Base-by-base conservation (phyloP, 2,888 invertebrate species). In the Amphipoea oculea region DNA sequence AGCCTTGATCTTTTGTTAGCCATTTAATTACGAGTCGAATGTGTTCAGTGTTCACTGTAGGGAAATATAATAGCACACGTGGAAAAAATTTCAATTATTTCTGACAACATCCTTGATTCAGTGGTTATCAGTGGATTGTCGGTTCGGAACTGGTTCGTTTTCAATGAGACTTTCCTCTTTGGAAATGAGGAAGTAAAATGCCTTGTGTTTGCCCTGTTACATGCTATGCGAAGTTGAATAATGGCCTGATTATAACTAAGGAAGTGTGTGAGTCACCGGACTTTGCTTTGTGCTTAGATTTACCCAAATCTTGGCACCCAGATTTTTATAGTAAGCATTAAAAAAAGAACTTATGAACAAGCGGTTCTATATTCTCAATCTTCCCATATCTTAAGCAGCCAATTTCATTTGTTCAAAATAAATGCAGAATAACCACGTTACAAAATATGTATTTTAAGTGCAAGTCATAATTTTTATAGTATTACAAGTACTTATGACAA, bases 1-100 rank as follows among this genome's bases (percentile, higher is more conserved):
- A 94, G 92, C 96, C 96, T 96, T 96, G 96, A 95, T 95, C 95
- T 96, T 95, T 94, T 94, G 94, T 95, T 93, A 91, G 94, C 90
- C 93, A 95, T 95, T 96, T 95, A 95, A 95, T 95, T 95, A 95
- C 92, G 92, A 86, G 90, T 88, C 88, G 91, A 90, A 92, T 85
- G 65, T 84, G 68, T 91, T 92, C 89, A 91, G 89, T 89, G 90
- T 89, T 91, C 90, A 91, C 89, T 88, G 90, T 90, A 90, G 87
- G 86, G 87, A 86, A 86, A 88, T 86, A 83, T 90, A 90, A 89
- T 89, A 89, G 87, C 86, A 89, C 81, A 84, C 82, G 86, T 89
- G 87, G 83, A 85, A 89, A 89, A 88, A 88, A 88, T 42, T 63
- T 45, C 85, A 84, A 84, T 84, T 76, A 86, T 81, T 84, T 70